These are phyloP conservation scores for Nycticebus coucang DNA, from an alignment of 2,113 vertebrate species.

Conservation along the genomic window DNA sequence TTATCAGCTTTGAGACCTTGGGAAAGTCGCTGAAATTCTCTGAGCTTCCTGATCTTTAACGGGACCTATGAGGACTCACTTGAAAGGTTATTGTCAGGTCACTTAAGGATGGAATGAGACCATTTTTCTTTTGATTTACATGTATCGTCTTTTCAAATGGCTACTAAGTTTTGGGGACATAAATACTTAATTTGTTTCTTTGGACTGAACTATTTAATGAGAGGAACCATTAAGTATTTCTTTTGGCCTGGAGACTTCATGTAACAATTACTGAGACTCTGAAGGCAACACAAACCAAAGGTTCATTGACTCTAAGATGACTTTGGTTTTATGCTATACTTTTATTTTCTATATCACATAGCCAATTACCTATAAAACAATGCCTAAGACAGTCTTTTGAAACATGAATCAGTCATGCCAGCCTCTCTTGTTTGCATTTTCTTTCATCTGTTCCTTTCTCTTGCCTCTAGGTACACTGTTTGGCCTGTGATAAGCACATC, in stretches of 20 bases:
- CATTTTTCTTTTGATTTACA: neutral
- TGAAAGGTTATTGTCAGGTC: neutral
- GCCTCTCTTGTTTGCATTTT: neutral
- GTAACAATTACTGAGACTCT: neutral
- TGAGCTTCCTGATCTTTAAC: neutral
- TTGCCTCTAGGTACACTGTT: neutral
- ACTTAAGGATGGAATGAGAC: neutral
- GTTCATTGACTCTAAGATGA: neutral
- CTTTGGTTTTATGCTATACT: neutral
- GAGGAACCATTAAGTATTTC: neutral
- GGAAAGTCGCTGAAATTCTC: neutral
- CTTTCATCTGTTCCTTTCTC: neutral
- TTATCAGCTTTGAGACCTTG: neutral
- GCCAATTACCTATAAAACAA: neutral
- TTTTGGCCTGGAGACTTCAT: neutral
- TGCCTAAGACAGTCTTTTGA: neutral
- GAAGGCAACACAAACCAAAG: neutral
- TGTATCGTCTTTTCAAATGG: neutral
- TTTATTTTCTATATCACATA: neutral
- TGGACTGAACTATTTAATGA: neutral
- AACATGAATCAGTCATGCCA: neutral
- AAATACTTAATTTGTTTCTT: neutral
- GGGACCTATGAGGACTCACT: neutral
- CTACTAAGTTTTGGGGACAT: neutral
- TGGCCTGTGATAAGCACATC: neutral